Conservation (phyloP, 2,113 vertebrate species). For the Scomber japonicus region DNA sequence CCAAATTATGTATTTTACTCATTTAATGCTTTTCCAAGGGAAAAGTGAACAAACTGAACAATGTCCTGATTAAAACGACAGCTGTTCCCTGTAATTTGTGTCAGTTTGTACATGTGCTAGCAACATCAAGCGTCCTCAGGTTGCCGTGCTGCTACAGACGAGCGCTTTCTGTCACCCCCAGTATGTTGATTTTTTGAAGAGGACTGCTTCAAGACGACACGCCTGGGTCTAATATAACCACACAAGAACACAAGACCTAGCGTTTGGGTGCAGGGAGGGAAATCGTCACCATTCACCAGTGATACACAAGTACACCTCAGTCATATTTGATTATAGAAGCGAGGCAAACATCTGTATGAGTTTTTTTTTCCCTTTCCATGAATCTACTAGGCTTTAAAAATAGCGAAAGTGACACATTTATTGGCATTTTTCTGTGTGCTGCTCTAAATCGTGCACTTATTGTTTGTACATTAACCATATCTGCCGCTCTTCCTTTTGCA, state of each 20-base stretch:
- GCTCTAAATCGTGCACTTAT: neutral
- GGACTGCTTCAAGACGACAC: slow-evolving; percentile 3
- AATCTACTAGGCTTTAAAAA: slow-evolving; percentile 13
- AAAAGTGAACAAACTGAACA: slow-evolving; percentile 10
- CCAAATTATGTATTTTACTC: slow-evolving; percentile 3
- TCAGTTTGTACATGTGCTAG: slow-evolving; percentile 9
- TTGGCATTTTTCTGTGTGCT: neutral
- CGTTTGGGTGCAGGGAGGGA: neutral
- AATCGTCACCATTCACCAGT: neutral
- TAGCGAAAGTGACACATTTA: slow-evolving; percentile 11
- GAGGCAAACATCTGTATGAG: neutral
- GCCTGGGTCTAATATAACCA: neutral
- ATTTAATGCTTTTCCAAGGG: neutral
- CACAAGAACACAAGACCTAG: neutral
- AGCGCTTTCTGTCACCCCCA: slow-evolving; percentile 57
- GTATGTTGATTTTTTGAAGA: slow-evolving; percentile 40
- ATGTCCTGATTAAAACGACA: slow-evolving; percentile 25
- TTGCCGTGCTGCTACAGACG: slow-evolving; percentile 15
- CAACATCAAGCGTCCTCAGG: neutral
- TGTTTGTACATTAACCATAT: slow-evolving; percentile 10
- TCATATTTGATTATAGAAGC: slow-evolving; percentile 9
- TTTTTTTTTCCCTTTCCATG: neutral
- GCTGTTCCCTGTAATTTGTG: neutral
- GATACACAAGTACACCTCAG: neutral
- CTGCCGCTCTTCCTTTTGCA: slow-evolving; percentile 14